Conservation (phyloP, 2,888 invertebrate genomes). For the Dilophus febrilis region DNA sequence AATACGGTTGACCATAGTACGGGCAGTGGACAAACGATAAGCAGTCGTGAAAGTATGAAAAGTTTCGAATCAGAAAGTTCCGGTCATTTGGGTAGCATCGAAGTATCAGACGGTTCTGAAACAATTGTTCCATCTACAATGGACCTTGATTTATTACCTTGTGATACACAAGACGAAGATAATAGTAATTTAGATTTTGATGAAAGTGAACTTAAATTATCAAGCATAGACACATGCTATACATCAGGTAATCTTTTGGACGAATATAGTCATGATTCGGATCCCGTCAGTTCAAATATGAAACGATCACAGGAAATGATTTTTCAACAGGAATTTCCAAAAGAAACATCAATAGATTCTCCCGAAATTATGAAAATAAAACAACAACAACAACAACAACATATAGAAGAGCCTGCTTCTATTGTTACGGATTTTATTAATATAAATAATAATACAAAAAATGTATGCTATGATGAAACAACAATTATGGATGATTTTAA, state of each 20-base stretch:
- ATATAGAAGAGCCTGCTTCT: too few species aligned
- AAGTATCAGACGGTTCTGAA: constrained; percentile 83
- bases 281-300: constrained; percentile 51
- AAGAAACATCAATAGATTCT: constrained; percentile 20
- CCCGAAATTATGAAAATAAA: constrained; percentile 28
- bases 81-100: constrained; percentile 73
- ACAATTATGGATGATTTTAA: constrained; percentile 24
- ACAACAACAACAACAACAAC: too few species aligned
- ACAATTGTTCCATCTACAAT: constrained; percentile 81
- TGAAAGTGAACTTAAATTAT: constrained; percentile 15
- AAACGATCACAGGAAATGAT: constrained; percentile 84
- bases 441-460: constrained; percentile 20
- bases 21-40: constrained; percentile 30
- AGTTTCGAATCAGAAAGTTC: constrained; percentile 81
- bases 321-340: constrained; percentile 40
- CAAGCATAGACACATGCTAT: constrained; percentile 31
- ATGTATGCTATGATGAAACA: constrained; percentile 30
- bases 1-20: constrained; percentile 41
- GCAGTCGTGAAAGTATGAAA: constrained; percentile 78
- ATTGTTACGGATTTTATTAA: too few species aligned
- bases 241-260: constrained; percentile 40
- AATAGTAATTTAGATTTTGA: constrained; percentile 13
- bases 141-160: constrained; percentile 32
- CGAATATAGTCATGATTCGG: constrained; percentile 33
- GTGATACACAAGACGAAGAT: constrained; percentile 10